These are phyloP conservation scores for Hirundo rustica DNA, from an alignment of 2,797 vertebrate genomes.

Conservation along the genomic window DNA sequence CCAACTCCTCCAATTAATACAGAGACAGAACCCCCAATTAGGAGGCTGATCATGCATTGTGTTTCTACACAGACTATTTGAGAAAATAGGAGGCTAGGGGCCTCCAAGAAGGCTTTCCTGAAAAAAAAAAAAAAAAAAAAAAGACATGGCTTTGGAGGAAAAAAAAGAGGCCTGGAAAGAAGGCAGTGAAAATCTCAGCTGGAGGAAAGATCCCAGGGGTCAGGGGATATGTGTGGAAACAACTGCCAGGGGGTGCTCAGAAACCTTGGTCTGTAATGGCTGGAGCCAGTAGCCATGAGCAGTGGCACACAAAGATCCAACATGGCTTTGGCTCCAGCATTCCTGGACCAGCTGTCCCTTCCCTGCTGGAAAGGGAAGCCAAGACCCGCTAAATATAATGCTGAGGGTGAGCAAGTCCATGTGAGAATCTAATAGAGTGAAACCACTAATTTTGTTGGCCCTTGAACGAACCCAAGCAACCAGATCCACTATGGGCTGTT, in stretches of 20 bases:
- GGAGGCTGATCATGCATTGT: conserved; percentile 8
- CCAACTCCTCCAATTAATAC: conserved; percentile 16
- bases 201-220: neutral
- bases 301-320: neutral
- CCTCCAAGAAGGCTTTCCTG: neutral
- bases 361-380: neutral
- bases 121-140: neutral
- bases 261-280: neutral
- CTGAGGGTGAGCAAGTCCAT: rapidly evolving
- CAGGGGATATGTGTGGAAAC: neutral
- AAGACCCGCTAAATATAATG: neutral
- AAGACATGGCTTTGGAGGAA: neutral
- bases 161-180: neutral
- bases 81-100: neutral
- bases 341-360: neutral
- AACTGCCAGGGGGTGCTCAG: conserved; percentile 1
- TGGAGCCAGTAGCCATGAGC: rapidly evolving
- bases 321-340: neutral
- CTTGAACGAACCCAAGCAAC: neutral
- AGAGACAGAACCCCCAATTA: conserved; percentile 1
- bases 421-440: neutral
- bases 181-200: neutral
- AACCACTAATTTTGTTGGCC: neutral
- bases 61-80: neutral
- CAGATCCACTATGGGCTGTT: neutral